phyloP scores from a whole-genome alignment of 2,113 vertebrate genomes.

The Emydura subglobosa region DNA sequence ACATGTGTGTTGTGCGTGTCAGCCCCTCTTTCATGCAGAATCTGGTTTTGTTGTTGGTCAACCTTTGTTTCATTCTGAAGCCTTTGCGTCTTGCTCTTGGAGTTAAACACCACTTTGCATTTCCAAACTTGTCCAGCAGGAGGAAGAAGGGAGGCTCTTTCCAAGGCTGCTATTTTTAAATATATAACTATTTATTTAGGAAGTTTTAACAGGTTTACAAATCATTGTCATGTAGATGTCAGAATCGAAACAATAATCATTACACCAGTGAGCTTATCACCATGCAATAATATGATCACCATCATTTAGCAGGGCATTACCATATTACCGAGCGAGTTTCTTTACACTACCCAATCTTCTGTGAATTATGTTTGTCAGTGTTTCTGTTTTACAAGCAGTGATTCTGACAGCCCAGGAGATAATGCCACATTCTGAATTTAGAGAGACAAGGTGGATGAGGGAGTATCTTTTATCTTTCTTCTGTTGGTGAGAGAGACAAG shows the following conservation, averaged over 20 bases:
- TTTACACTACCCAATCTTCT: neutral
- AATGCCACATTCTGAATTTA: neutral
- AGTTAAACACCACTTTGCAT: neutral
- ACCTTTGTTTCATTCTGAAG: neutral
- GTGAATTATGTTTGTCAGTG: neutral
- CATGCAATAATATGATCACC: neutral
- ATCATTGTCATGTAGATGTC: neutral
- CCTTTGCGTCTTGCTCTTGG: neutral
- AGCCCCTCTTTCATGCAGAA: neutral
- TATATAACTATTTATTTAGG: neutral
- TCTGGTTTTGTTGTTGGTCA: neutral
- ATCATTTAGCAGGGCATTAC: neutral
- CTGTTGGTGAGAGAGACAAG: neutral
- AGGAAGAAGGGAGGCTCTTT: neutral
- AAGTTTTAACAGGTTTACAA: neutral
- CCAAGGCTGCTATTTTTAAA: neutral
- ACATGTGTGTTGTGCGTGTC: neutral
- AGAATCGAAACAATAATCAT: neutral
- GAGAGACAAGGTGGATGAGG: neutral
- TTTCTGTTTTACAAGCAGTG: neutral
- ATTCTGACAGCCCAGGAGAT: neutral
- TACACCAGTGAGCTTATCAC: neutral
- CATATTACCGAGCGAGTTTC: neutral
- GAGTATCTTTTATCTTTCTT: neutral
- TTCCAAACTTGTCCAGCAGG: neutral